Conservation (phyloP, 2,797 vertebrate genomes). For the Urocyon cinereoargenteus region DNA sequence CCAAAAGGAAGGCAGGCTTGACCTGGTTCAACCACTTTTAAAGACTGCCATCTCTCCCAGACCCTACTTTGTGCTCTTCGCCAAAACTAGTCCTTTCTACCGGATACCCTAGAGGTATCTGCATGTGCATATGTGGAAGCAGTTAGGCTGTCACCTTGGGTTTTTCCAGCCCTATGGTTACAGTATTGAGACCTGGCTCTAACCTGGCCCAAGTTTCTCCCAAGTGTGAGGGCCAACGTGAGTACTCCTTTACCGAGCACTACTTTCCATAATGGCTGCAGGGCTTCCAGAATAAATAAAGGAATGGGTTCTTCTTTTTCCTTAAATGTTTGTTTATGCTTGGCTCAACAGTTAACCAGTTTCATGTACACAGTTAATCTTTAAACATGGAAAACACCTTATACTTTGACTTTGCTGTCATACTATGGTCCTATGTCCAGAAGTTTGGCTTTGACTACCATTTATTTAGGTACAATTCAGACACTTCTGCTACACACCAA, state of each 20-base stretch:
- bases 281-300: background rate
- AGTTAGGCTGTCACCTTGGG: background rate
- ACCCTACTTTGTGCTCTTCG: background rate
- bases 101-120: background rate
- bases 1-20: background rate
- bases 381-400: background rate
- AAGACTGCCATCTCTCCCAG: background rate
- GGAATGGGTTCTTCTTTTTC: background rate
- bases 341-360: background rate
- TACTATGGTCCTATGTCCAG: background rate
- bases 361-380: background rate
- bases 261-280: background rate
- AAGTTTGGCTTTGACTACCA: background rate
- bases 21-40: background rate
- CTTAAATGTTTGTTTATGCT: background rate
- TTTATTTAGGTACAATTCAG: background rate
- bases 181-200: background rate
- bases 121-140: rapidly evolving
- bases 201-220: background rate
- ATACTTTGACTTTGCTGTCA: background rate
- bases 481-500: background rate
- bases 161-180: rapidly evolving
- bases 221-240: background rate
- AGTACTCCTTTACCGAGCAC: background rate
- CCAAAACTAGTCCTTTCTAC: background rate